phyloP scores from a whole-genome alignment of 2,113 vertebrate genomes.

The Dasyprocta punctata region DNA sequence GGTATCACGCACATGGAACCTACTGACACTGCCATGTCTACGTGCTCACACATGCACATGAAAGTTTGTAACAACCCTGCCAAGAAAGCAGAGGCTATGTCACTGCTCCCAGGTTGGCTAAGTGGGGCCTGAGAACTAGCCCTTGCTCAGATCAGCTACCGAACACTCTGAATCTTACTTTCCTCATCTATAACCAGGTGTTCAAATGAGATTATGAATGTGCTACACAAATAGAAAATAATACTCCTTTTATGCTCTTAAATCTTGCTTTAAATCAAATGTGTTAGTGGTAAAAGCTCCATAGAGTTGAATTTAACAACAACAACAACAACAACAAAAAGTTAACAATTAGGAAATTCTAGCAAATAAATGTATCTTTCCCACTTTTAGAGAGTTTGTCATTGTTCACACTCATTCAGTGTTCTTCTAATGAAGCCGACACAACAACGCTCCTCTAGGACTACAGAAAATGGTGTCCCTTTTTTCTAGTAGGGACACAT shows the following conservation, averaged over 20 bases:
- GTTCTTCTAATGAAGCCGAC: not conserved
- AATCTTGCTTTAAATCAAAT: not conserved
- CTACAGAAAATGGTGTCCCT: not conserved
- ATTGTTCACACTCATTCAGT: not conserved
- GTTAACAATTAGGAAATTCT: not conserved
- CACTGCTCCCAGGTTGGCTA: not conserved
- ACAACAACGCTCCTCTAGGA: rapidly evolving
- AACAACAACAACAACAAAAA: not conserved
- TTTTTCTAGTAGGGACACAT: not conserved
- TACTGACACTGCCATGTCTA: too few species aligned
- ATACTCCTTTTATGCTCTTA: not conserved
- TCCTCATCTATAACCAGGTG: not conserved
- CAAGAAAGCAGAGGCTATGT: not conserved
- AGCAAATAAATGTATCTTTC: not conserved
- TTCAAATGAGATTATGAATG: not conserved
- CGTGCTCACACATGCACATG: too few species aligned
- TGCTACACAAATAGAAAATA: not conserved
- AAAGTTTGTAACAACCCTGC: not conserved
- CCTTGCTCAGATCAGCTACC: not conserved
- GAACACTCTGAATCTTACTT: not conserved
- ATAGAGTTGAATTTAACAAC: not conserved
- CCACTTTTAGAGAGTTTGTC: not conserved
- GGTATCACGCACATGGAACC: not conserved
- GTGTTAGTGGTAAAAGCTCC: not conserved
- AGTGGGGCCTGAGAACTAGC: not conserved